Base-by-base conservation (phyloP, 2,888 invertebrate genomes). In the Phasia obesa region DNA sequence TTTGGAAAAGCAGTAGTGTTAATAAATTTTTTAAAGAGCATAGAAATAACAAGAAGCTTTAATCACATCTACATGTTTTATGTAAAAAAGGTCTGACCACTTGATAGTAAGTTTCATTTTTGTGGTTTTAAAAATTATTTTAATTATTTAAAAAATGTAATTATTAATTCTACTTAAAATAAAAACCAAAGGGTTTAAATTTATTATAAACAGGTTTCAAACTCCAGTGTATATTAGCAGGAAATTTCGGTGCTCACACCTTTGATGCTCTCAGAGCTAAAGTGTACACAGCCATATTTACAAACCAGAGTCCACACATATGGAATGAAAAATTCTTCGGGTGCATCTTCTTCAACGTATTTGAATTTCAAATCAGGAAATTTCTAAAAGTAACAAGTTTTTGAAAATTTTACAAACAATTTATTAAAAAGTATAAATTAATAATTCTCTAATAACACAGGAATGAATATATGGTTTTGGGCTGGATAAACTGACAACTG, bases 261-360 rank as follows among this genome's bases (percentile, higher is more conserved):
- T 85, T 91, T 91, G 55, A 91, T 90, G 84, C 88, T 91, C 85
- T 91, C 91, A 23, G 91, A 91, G 85, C 88, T 91, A 77, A 91
- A 91, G 86, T 91, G 91, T 59, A 91, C 90, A 86, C 90, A 91
- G 69, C 94, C 94, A 85, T 93, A 93, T 47, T 92, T 92, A 86
- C 93, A 94, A 57, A 99, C 96, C 70, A 99, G 93, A 3, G 96
- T 96, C 99, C 99, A 99, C 25, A 99, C 97, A 91, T 99, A 99
- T 0, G 99, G 99, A 86, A 99, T 98, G 93, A 99, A 99, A 93
- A 99, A 99, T 89, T 99, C 99, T 91, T 99, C 99, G 0, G 99
- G 99, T 77, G 97, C 95, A 85, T 99, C 99, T 91, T 99, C 99
- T 92, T 99, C 99, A 0, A 99, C 99, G 90, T 99, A 99, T 86